phyloP scores from a whole-genome alignment of 1,140 invertebrate genomes.

The Diorhabda carinulata region DNA sequence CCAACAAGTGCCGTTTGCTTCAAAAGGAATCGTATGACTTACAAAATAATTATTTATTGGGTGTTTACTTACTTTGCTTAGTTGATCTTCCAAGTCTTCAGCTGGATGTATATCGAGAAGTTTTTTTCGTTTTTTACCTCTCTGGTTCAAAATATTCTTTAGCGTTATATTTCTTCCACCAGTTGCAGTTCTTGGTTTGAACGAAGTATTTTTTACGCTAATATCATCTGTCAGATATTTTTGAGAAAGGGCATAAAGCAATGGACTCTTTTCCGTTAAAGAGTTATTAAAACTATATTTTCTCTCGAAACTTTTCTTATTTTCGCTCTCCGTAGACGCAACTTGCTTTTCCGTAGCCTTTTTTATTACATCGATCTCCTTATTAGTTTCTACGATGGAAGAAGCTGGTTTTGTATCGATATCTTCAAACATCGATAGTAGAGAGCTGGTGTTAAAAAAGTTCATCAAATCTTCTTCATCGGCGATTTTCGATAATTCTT shows the following conservation, averaged over 20 bases:
- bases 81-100: constrained; percentile 9
- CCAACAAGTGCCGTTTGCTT: too few relatives aligned
- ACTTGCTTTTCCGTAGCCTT: too few relatives aligned
- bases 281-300: constrained; percentile 2
- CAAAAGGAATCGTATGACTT: not conserved
- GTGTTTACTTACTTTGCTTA: not conserved
- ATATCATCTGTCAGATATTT: not conserved
- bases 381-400: not conserved
- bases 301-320: constrained; percentile 12
- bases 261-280: not conserved
- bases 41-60: not conserved
- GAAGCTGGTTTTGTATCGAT: too few relatives aligned
- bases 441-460: too few relatives aligned
- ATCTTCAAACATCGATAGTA: too few relatives aligned
- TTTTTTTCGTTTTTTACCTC: constrained; percentile 1
- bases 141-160: not conserved
- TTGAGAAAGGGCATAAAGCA: not conserved
- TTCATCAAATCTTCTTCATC: too few relatives aligned
- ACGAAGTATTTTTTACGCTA: constrained; percentile 4
- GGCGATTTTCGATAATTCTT: too few relatives aligned
- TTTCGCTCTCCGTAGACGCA: not conserved
- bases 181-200: not conserved
- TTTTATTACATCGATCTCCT: not conserved
- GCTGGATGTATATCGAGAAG: constrained; percentile 10
- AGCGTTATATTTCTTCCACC: not conserved